Evolutionary conservation across 1,140 invertebrate genomes (phyloP), one percentile per base, ranked within the genome.

Genomic region (Chionoecetes opilio): DNA sequence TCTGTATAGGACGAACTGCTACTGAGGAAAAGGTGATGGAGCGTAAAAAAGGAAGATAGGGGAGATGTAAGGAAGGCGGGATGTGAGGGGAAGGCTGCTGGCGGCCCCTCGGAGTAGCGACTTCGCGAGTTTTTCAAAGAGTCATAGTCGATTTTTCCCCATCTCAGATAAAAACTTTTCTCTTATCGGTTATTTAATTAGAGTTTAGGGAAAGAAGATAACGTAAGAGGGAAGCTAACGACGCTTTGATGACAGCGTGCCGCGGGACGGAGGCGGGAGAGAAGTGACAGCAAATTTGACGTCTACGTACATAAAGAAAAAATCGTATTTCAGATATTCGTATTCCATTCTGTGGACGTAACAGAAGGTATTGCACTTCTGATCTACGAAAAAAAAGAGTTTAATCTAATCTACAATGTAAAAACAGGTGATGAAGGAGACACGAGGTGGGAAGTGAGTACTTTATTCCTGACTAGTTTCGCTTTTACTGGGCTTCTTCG

Each of bases 131-230:
- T 75, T 75, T 75, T 75, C 63, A 75, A 75, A 75, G 63, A 75
- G 63, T 75, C 63, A 75, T 88, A 34, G 35, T 38, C 84, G 35
- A 34, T 38, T 86, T 86, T 84, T 84, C 31, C 84, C 35, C 35
- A 34, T 88, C 34, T 88, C 29, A 29, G 32, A 37, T n/a, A n/a
- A 37, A 88, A 88, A 88, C 9, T 88, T 88, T 88, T 88, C 86
- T 88, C 35, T 38, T 88, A 88, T 88, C 86, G 86, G 86, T 88
- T 88, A 88, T 14, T 88, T 88, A 88, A 88, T 88, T 88, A 88
- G 86, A 88, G 86, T 29, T 38, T 38, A 88, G 86, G 86, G 26
- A 38, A 88, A 38, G 86, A 88, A 88, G 86, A 88, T 88, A 29
- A 29, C 35, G 38, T 26, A 41, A 88, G 86, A 88, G 86, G 86